These are phyloP conservation scores for Nymphalis io DNA, from an alignment of 1,140 invertebrate species.

Conservation along the genomic window DNA sequence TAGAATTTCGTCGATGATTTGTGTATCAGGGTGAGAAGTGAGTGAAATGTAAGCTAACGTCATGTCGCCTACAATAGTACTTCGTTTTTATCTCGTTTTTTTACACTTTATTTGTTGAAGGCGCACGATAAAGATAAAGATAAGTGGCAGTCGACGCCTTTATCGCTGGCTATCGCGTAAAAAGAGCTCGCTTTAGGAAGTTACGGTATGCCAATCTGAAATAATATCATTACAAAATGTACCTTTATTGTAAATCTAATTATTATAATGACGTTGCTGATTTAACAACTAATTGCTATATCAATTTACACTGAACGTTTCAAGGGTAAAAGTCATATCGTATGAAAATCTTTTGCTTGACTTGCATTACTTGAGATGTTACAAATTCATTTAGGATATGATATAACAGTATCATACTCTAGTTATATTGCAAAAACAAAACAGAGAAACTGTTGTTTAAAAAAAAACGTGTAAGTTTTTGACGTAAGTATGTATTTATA, in stretches of 20 bases:
- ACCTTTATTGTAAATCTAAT: not conserved
- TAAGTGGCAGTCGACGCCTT: slow-evolving; percentile 69
- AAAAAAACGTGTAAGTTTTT: too few species aligned
- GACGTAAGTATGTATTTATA: too few species aligned
- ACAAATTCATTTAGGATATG: too few species aligned
- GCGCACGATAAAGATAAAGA: slow-evolving; percentile 72
- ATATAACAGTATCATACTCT: too few species aligned
- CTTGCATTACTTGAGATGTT: too few species aligned
- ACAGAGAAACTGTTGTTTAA: too few species aligned
- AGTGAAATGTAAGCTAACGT: slow-evolving; percentile 36
- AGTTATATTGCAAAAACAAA: too few species aligned
- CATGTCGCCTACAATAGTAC: slow-evolving; percentile 58
- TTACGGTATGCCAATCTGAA: slow-evolving; percentile 46
- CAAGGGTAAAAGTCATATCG: too few species aligned
- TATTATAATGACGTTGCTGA: not conserved
- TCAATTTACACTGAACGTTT: too few species aligned
- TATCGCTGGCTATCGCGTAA: slow-evolving; percentile 64
- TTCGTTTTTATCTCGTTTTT: slow-evolving; percentile 67
- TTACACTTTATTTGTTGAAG: slow-evolving; percentile 75
- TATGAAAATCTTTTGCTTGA: too few species aligned
- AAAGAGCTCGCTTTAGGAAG: slow-evolving; percentile 62
- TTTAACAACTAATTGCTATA: too few species aligned
- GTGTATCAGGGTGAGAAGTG: slow-evolving; percentile 3
- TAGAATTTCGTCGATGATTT: not conserved
- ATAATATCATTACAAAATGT: slow-evolving; percentile 26